phyloP scores from a whole-genome alignment of 2,113 vertebrate genomes.

The Planiliza haematocheilus region DNA sequence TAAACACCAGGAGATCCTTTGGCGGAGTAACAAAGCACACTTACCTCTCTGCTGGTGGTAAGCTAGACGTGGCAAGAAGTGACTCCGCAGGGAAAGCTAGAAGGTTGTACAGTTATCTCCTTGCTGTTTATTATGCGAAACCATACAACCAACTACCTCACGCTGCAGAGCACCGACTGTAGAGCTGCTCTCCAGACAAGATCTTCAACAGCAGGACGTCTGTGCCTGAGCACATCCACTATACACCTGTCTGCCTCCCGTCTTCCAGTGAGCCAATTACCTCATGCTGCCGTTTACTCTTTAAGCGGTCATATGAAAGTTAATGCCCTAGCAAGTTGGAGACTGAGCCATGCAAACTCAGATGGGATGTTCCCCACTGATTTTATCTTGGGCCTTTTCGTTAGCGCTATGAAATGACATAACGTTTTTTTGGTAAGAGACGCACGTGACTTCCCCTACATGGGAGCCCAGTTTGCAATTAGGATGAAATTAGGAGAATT shows the following conservation, averaged over 20 bases:
- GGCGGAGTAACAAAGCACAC: constrained; percentile 61
- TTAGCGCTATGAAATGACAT: too few species aligned
- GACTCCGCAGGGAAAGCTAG: constrained; percentile 88
- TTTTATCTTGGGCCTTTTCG: not conserved
- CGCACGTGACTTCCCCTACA: not conserved
- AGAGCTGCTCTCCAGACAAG: constrained; percentile 61
- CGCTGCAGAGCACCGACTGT: constrained; percentile 83
- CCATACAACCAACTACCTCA: constrained; percentile 91
- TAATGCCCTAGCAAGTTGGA: constrained; percentile 3
- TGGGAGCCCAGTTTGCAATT: not conserved
- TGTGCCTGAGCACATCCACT: constrained; percentile 37
- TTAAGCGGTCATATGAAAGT: not conserved
- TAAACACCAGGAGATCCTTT: constrained; percentile 50
- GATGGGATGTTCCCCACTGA: constrained; percentile 4
- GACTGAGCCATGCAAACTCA: not conserved
- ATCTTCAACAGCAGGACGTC: constrained; percentile 65
- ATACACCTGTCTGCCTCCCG: constrained; percentile 48
- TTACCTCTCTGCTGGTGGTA: constrained; percentile 75
- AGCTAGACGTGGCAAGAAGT: constrained; percentile 71
- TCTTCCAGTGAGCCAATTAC: constrained; percentile 23
- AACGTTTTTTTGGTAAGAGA: not conserved
- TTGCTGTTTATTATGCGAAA: constrained; percentile 87
- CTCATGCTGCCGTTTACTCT: constrained; percentile 25
- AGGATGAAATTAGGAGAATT: not conserved
- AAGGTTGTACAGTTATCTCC: constrained; percentile 90